Evolutionary conservation across 1,140 invertebrate species (phyloP), one percentile per base, ranked within the genome.

Genomic region (Drosophila virilis): DNA sequence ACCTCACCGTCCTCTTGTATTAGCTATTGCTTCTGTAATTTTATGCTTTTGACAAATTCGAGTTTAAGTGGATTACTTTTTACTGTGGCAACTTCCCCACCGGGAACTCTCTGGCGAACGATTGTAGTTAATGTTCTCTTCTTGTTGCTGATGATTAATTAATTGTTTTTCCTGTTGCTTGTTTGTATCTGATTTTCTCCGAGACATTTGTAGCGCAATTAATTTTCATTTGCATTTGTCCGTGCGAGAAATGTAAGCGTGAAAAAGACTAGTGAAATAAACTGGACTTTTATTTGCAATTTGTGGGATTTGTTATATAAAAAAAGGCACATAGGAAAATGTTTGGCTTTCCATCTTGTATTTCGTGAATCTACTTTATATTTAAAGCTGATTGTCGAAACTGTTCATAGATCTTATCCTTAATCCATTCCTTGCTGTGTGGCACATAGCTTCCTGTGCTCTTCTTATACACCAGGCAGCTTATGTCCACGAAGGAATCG

Each of bases 401-500:
- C 75, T 99, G 92, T 2, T 98, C 95, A 91, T 99, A 99, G 64
- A 99, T 98, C 91, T 99, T 98, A 91, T 99, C 98, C 93, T 99
- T 99, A 13, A 99, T 98, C 98, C 98, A 99, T 80, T 98, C 97
- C 93, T 98, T 99, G 91, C 98, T 98, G 90, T 98, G 98, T 0
- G 98, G 98, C 7, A 97, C 96, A 93, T 99, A 99, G 1, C 97
- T 98, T 81, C 97, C 97, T 28, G 96, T 97, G 6, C 95, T 96
- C 88, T 97, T 97, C 92, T 98, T 96, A 91, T 97, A 97, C 74
- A 99, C 98, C 59, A 99, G 93, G 92, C 98, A 99, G 75, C 97
- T 98, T 12, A 99, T 93, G 92, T 99, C 98, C 28, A 96, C 95
- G 42, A 99, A 93, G 90, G 98, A 96, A 92, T 99, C 98, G 70